Evolutionary conservation across 2,113 vertebrate genomes (phyloP).

Genomic region (Aix galericulata): DNA sequence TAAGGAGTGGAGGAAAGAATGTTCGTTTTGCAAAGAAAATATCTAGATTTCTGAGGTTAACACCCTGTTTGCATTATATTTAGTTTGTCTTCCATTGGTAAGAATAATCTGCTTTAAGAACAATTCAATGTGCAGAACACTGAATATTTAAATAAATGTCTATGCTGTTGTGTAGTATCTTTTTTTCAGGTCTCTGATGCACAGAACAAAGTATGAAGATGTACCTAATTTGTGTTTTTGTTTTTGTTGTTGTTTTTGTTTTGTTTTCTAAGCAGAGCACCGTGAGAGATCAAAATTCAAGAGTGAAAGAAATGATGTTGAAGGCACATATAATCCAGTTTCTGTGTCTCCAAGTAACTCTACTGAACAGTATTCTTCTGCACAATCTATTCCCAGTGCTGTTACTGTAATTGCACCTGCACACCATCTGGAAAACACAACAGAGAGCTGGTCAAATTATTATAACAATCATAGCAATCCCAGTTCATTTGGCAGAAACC

Average conservation of each 20-base stretch:
- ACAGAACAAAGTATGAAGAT: not conserved
- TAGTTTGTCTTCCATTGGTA: not conserved
- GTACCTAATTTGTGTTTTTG: not conserved
- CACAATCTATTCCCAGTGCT: conserved; percentile 83
- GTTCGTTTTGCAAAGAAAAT: not conserved
- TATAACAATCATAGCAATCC: conserved; percentile 88
- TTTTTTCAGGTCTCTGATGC: not conserved
- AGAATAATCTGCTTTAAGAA: not conserved
- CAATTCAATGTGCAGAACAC: not conserved
- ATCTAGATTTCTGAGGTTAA: not conserved
- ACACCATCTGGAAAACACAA: conserved; percentile 93
- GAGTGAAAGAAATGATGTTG: conserved; percentile 80
- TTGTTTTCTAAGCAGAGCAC: conserved; percentile 74
- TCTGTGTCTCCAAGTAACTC: conserved; percentile 71
- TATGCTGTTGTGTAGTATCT: not conserved
- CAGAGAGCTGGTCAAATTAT: conserved; percentile 95
- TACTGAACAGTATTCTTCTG: conserved; percentile 81
- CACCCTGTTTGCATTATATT: not conserved
- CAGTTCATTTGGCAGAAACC: conserved; percentile 86
- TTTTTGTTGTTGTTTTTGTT: not conserved
- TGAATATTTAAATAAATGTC: not conserved
- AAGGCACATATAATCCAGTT: conserved; percentile 82
- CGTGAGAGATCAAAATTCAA: conserved; percentile 85
- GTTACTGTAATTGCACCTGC: conserved; percentile 86
- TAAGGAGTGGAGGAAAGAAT: not conserved